Evolutionary conservation across 2,888 invertebrate genomes (phyloP), one percentile per base, ranked within the genome.

Genomic region (Acanthosepion lycidas): DNA sequence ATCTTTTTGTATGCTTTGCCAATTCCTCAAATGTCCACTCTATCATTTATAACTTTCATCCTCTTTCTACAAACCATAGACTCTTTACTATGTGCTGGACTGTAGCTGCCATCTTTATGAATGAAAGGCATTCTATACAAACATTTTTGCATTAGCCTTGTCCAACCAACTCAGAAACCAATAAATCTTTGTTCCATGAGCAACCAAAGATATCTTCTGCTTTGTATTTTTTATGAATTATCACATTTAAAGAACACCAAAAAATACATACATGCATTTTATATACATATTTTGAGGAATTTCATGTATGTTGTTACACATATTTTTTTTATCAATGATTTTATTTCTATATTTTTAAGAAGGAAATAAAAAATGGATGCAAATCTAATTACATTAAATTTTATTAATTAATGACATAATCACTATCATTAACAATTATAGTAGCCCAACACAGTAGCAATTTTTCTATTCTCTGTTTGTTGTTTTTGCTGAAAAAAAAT

Each of bases 31-130:
- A 15, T 78, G 78, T n/a, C 78, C 78, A 78, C n/a, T n/a, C 78
- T 33, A 78, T 78, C 78, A 78, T 78, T 78, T 78, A n/a, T 78
- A 78, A 78, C n/a, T 78, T n/a, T 78, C 78, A 78, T 78, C 78
- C n/a, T n/a, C n/a, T 78, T 78, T n/a, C 78, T n/a, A 33, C n/a
- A 33, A 78, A 33, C 78, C n/a, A 78, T n/a, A 9, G 78, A 78
- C n/a, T 78, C 78, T n/a, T 78, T 78, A 33, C 78, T 28, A 15
- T n/a, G n/a, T 78, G 78, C 78, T n/a, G 5, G 33, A 78, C n/a
- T 4, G n/a, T 15, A 78, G n/a, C n/a, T 78, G 78, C n/a, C 78
- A 78, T 78, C n/a, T 78, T 78, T 78, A 15, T 78, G 78, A 78
- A 78, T 78, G 78, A 33, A 78, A 78, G 78, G 15, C 78, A 33